Conservation (phyloP, 2,797 vertebrate genomes). For the Pterois miles region DNA sequence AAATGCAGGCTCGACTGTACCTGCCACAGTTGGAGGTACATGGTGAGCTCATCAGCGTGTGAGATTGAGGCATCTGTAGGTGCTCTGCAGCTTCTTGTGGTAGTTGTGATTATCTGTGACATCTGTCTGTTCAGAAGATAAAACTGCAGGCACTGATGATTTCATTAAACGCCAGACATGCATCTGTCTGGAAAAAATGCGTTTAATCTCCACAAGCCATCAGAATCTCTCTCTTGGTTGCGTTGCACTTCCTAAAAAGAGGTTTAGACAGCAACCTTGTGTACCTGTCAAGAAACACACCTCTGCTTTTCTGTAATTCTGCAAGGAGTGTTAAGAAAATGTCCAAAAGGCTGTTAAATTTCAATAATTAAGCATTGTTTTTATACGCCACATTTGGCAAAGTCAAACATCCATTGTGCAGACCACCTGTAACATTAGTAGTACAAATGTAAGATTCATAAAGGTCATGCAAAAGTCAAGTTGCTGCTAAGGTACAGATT, state of each 20-base stretch:
- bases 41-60: constrained; percentile 16
- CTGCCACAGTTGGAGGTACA: constrained; percentile 13
- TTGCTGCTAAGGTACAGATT: background rate
- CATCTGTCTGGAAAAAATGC: constrained; percentile 28
- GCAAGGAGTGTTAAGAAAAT: background rate
- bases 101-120: constrained; percentile 52
- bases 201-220: constrained; percentile 46
- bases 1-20: constrained; percentile 12
- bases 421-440: background rate
- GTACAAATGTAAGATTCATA: background rate
- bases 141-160: constrained; percentile 49
- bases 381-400: background rate
- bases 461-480: constrained; percentile 4
- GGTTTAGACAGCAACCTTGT: constrained; percentile 24
- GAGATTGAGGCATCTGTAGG: constrained; percentile 38
- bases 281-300: constrained; percentile 11
- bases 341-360: background rate
- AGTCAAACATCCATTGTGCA: background rate
- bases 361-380: background rate
- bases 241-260: constrained; percentile 5
- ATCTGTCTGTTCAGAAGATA: constrained; percentile 46
- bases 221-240: constrained; percentile 13
- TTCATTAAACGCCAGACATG: constrained; percentile 55
- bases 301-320: constrained; percentile 7
- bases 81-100: constrained; percentile 14